phyloP scores from a whole-genome alignment of 2,888 invertebrate genomes.

The Lasioglossum lativentre region DNA sequence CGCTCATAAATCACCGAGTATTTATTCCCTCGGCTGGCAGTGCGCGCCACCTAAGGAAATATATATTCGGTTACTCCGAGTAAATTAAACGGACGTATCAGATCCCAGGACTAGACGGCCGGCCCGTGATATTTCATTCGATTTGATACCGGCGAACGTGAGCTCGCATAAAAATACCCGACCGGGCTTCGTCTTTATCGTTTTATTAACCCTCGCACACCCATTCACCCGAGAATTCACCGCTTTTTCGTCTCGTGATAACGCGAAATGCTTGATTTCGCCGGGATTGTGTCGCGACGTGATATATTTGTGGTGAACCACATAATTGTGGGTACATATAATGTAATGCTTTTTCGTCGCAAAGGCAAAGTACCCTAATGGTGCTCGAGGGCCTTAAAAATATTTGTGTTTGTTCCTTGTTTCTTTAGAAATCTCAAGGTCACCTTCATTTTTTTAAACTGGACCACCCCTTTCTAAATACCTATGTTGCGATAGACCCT shows the following conservation, averaged over 20 bases:
- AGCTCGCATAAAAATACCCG: slow-evolving; percentile 41
- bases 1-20: slow-evolving; percentile 61
- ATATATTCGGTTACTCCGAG: slow-evolving; percentile 46
- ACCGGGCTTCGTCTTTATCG: slow-evolving; percentile 8
- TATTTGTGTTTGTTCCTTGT: too few species aligned
- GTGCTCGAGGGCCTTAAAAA: too few species aligned
- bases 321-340: neutral
- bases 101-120: slow-evolving; percentile 45
- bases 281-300: neutral
- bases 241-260: neutral
- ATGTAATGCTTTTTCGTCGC: neutral
- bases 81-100: slow-evolving; percentile 55
- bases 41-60: slow-evolving; percentile 37
- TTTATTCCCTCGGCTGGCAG: slow-evolving; percentile 34
- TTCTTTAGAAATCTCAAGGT: too few species aligned
- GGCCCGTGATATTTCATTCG: slow-evolving; percentile 42
- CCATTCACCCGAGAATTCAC: neutral
- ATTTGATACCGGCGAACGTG: slow-evolving; percentile 38
- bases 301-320: neutral
- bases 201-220: slow-evolving; percentile 4
- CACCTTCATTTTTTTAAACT: too few species aligned
- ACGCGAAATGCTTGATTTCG: neutral
- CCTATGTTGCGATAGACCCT: too few species aligned
- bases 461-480: too few species aligned
- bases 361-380: neutral